Evolutionary conservation across 2,113 vertebrate genomes (phyloP).

Genomic region (Chionomys nivalis): DNA sequence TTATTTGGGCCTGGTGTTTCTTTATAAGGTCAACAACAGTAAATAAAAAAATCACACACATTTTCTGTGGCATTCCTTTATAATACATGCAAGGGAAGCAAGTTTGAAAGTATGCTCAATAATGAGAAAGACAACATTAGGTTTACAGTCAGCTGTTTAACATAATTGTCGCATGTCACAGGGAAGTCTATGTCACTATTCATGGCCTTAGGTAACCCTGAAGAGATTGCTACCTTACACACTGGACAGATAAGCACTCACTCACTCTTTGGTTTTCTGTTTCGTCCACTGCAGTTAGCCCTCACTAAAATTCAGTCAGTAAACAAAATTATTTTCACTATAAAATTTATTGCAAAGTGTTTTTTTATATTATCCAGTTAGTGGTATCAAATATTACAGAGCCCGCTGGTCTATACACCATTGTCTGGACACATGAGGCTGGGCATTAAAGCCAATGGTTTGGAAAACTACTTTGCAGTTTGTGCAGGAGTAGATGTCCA

Average conservation of each 20-base stretch:
- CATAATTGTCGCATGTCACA: neutral
- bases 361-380: neutral
- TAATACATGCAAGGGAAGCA: neutral
- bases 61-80: neutral
- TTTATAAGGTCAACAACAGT: neutral
- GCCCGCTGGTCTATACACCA: rapidly evolving
- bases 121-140: neutral
- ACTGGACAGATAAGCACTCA: neutral
- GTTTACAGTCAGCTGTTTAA: neutral
- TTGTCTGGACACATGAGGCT: neutral
- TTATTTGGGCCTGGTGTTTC: neutral
- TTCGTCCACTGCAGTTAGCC: neutral
- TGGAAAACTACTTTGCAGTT: neutral
- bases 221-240: neutral
- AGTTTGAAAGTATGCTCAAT: neutral
- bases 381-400: neutral
- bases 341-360: neutral
- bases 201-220: neutral
- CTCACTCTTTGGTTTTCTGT: neutral
- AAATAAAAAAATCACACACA: neutral
- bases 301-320: neutral
- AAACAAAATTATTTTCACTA: neutral
- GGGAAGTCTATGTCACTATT: neutral
- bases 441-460: neutral
- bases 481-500: rapidly evolving